A percentile compares a stretch with the other conserved stretches of the same genome.
Conservation (phyloP, 2,888 invertebrate species). For the Nemurella pictetii region DNA sequence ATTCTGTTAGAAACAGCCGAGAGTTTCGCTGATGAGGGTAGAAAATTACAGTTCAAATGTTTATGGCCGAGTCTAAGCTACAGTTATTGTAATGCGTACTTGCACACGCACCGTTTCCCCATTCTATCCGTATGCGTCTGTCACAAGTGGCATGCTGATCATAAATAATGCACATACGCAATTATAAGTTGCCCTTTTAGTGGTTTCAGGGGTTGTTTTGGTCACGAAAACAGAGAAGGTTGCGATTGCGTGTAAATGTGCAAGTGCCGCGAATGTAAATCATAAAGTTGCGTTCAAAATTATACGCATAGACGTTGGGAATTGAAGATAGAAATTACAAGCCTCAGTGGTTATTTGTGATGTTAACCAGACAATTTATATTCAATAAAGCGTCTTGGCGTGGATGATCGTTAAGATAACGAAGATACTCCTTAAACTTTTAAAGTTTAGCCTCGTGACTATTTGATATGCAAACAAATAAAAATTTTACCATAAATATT, state of each 20-base stretch:
- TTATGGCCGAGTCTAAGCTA: not conserved
- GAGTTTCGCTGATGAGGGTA: not conserved
- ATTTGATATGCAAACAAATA: not conserved
- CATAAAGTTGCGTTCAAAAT: not conserved
- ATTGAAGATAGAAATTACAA: not conserved
- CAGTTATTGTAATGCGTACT: not conserved
- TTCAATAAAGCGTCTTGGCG: not conserved
- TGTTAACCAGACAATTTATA: not conserved
- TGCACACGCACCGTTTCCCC: not conserved
- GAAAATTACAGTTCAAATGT: not conserved
- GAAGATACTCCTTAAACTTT: not conserved
- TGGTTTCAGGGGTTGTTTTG: slow-evolving; percentile 7
- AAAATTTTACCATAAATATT: not conserved
- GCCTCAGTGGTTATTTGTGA: not conserved
- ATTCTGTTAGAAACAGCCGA: not conserved
- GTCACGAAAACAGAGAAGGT: slow-evolving; percentile 18
- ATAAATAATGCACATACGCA: slow-evolving; percentile 31
- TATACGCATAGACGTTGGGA: not conserved
- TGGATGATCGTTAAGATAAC: not conserved
- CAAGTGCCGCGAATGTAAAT: not conserved
- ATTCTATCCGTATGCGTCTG: slow-evolving; percentile 1
- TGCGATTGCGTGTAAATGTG: slow-evolving; percentile 11
- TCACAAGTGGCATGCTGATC: slow-evolving; percentile 8
- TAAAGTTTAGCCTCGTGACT: no score
- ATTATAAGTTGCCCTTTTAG: slow-evolving; percentile 29